phyloP scores from a whole-genome alignment of 2,113 vertebrate genomes.

The Myotis lucifugus region DNA sequence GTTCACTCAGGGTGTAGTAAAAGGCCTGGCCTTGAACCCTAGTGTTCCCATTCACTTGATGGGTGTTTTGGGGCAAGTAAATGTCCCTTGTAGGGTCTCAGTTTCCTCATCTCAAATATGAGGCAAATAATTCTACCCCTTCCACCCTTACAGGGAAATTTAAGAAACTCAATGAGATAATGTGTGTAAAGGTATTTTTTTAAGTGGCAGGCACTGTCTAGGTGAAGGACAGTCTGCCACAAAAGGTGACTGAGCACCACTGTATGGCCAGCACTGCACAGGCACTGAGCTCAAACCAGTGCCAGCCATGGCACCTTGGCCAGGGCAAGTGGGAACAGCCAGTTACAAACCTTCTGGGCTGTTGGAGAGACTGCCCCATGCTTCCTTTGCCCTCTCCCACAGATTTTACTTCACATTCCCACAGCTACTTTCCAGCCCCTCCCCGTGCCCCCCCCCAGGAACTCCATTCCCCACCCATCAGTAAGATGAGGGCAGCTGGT shows the following conservation, averaged over 20 bases:
- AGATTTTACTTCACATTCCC: constrained; percentile 9
- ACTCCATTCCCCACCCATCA: neutral
- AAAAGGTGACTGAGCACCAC: neutral
- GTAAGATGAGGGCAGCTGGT: neutral
- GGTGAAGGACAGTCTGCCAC: neutral
- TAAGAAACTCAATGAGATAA: neutral
- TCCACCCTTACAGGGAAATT: neutral
- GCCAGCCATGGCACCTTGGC: neutral
- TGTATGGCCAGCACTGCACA: neutral
- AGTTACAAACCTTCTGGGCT: neutral
- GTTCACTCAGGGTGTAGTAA: neutral
- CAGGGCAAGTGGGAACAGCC: neutral
- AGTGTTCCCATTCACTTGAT: neutral
- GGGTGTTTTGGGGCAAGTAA: neutral
- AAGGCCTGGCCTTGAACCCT: neutral
- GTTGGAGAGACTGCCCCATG: neutral
- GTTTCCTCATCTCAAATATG: constrained; percentile 18
- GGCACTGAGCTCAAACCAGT: neutral
- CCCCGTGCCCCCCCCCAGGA: neutral
- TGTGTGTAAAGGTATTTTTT: neutral
- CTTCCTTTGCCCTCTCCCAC: neutral
- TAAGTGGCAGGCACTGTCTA: neutral
- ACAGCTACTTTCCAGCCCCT: neutral
- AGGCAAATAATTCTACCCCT: constrained; percentile 1
- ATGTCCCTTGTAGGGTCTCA: neutral